These are phyloP conservation scores for Lacanobia oleracea DNA, from an alignment of 2,888 invertebrate species.

Conservation along the genomic window DNA sequence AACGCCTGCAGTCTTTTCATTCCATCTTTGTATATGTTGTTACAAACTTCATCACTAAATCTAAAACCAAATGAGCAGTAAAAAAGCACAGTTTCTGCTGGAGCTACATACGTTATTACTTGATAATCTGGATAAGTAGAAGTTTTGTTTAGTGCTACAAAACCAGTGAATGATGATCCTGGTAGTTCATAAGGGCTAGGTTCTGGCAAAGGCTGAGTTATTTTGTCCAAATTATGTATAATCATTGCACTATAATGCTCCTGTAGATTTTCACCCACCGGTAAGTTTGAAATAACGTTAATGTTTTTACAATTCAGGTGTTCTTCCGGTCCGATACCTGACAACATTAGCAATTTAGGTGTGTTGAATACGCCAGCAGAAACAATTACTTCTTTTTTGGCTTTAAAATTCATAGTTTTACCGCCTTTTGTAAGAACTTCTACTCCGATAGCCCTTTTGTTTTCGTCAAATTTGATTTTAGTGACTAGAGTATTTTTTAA, in stretches of 20 bases:
- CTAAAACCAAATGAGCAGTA: slow-evolving; percentile 85
- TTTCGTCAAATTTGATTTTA: slow-evolving; percentile 66
- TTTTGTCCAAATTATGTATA: slow-evolving; percentile 58
- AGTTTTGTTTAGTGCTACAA: slow-evolving; percentile 60
- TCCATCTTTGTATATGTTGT: slow-evolving; percentile 52
- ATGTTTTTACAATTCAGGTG: slow-evolving; percentile 68
- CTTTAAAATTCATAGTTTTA: slow-evolving; percentile 57
- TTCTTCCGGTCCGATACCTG: slow-evolving; percentile 72
- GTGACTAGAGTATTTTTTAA: slow-evolving; percentile 68
- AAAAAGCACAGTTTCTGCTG: slow-evolving; percentile 48
- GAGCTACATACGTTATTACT: slow-evolving; percentile 45
- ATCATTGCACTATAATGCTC: slow-evolving; percentile 66
- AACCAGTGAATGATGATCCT: slow-evolving; percentile 62
- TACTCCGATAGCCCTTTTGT: slow-evolving; percentile 64
- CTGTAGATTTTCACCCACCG: slow-evolving; percentile 74
- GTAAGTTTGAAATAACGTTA: slow-evolving; percentile 67
- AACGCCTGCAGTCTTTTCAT: slow-evolving; percentile 55
- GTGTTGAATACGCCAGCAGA: slow-evolving; percentile 73
- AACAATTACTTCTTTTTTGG: slow-evolving; percentile 71
- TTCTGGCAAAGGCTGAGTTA: slow-evolving; percentile 79
- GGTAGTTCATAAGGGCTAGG: slow-evolving; percentile 61
- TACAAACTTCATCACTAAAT: slow-evolving; percentile 78
- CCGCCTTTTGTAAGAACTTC: slow-evolving; percentile 60
- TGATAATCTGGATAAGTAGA: slow-evolving; percentile 67
- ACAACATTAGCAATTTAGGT: slow-evolving; percentile 73